Percentiles rank a stretch among this genome's conserved stretches.
phyloP scores from a whole-genome alignment of 2,113 vertebrate species.

The Micronycteris hirsuta region DNA sequence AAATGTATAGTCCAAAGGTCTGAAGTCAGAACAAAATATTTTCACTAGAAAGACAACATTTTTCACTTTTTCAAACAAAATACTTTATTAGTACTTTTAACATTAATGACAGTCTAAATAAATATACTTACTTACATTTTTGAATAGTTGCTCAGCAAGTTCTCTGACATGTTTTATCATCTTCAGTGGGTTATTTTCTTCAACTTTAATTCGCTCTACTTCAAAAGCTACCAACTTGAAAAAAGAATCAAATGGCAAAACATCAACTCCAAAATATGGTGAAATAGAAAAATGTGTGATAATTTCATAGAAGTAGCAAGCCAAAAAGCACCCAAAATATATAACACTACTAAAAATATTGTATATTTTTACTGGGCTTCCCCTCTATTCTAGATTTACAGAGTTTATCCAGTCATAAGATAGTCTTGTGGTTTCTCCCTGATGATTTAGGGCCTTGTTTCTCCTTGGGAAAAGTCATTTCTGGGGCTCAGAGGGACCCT shows the following conservation, averaged over 20 bases:
- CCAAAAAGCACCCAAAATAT: conserved; percentile 11
- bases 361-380: background rate
- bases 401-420: background rate
- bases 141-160: conserved; percentile 95
- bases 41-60: background rate
- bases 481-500: background rate
- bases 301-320: conserved; percentile 18
- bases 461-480: background rate
- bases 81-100: conserved; percentile 8
- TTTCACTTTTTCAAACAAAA: conserved; percentile 53
- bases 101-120: conserved; percentile 13
- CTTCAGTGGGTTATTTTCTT: conserved; percentile 87
- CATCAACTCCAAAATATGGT: conserved; percentile 14
- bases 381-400: background rate
- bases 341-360: conserved; percentile 13
- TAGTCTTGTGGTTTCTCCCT: background rate
- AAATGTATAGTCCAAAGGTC: background rate
- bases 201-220: conserved; percentile 91
- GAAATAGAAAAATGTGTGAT: conserved; percentile 28
- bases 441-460: background rate
- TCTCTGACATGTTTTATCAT: conserved; percentile 92
- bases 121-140: conserved; percentile 88
- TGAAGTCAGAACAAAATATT: conserved; percentile 16
- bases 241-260: conserved; percentile 42
- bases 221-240: conserved; percentile 95